Conservation (phyloP, 2,888 invertebrate species). For the Heteromurus nitidus region DNA sequence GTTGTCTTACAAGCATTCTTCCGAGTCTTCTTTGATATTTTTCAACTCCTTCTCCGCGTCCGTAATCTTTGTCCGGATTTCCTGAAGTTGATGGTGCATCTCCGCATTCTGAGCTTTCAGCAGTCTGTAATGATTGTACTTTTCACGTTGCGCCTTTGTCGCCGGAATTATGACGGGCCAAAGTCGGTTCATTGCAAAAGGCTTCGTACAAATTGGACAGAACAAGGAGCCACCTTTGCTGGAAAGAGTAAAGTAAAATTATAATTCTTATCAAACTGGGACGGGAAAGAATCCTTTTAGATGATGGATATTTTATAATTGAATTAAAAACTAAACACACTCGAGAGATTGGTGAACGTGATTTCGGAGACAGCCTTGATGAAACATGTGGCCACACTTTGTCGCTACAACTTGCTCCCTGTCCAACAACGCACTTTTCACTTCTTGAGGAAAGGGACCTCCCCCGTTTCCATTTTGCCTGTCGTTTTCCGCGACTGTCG, state of each 20-base stretch:
- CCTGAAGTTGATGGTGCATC: conserved; percentile 50
- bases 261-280: too few relatives aligned
- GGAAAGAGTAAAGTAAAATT: background rate
- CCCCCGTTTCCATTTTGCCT: background rate
- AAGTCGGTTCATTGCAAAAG: conserved; percentile 54
- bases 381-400: conserved; percentile 66
- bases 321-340: too few relatives aligned
- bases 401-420: conserved; percentile 58
- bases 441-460: background rate
- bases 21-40: conserved; percentile 53
- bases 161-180: conserved; percentile 61
- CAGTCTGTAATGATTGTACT: conserved; percentile 24
- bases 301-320: too few relatives aligned
- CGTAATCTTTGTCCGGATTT: conserved; percentile 45
- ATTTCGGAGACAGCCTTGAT: conserved; percentile 51
- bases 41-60: conserved; percentile 38
- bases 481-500: background rate
- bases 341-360: conserved; percentile 50
- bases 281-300: too few relatives aligned
- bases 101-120: conserved; percentile 60
- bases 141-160: conserved; percentile 49
- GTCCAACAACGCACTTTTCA: background rate
- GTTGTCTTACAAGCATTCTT: conserved; percentile 44
- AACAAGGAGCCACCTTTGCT: conserved; percentile 18
- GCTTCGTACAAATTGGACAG: conserved; percentile 62